Evolutionary conservation across 2,797 vertebrate genomes (phyloP).

Genomic region (Cossypha caffra): DNA sequence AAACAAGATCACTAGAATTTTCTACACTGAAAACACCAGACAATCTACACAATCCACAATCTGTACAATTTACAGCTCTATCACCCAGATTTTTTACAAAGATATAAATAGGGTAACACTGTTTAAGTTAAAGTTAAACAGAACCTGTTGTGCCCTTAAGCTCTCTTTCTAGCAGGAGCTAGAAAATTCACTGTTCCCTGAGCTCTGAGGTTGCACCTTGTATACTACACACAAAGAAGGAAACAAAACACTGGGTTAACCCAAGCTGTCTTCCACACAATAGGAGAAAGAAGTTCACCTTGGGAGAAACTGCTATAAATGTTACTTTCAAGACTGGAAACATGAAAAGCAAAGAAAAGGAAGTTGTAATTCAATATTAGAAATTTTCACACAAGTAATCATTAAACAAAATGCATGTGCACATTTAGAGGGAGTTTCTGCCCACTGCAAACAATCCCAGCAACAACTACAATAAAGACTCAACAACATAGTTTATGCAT

Average conservation of each 20-base stretch:
- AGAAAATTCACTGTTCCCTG: neutral
- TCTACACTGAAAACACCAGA: constrained; percentile 27
- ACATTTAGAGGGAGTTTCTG: neutral
- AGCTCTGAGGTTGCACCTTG: neutral
- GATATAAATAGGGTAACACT: constrained; percentile 7
- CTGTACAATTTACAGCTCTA: constrained; percentile 18
- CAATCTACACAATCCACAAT: constrained; percentile 20
- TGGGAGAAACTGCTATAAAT: neutral
- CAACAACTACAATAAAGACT: neutral
- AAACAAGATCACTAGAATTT: constrained; percentile 8
- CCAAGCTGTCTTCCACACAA: constrained; percentile 7
- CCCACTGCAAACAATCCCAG: neutral
- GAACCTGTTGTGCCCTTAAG: constrained; percentile 6
- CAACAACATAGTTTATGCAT: neutral
- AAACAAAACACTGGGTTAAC: constrained; percentile 22
- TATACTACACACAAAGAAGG: neutral
- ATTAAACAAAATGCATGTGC: neutral
- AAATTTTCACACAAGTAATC: neutral
- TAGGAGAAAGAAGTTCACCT: neutral
- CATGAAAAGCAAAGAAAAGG: neutral
- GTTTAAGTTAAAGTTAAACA: constrained; percentile 27
- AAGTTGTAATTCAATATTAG: neutral
- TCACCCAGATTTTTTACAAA: neutral
- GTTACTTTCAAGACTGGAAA: neutral
- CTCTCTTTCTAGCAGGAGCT: neutral